Evolutionary conservation across 1,140 invertebrate genomes (phyloP), one percentile per base, ranked within the genome.

Genomic region (Lepeophtheirus salmonis): DNA sequence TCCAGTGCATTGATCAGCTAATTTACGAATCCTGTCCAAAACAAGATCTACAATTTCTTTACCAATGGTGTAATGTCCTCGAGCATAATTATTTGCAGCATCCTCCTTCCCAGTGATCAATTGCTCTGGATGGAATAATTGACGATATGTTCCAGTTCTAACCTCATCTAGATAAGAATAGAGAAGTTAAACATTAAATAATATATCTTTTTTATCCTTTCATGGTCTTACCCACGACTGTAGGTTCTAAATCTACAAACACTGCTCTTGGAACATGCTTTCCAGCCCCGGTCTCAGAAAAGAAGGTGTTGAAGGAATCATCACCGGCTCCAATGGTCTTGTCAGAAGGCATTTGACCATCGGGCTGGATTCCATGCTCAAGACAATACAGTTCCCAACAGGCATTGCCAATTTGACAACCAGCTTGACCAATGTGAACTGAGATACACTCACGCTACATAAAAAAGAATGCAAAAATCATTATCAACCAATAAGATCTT

Each of bases 11-110:
- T 83, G 80, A 70, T 86, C 83, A 18, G 83, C 80, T 54, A 83
- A 69, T 13, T 76, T 70, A 6, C 81, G 73, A 63, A 83, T 76
- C 21, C 73, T 23, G 63, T 73, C 71, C 50, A 73, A 56, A 52
- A 69, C 67, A 49, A 71, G 62, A 58, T 74, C 73, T 50, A 75
- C 71, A 54, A 72, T 68, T 73, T 86, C 86, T 72, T 86, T 89
- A 63, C 86, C 86, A 68, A 89, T 85, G 62, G 86, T 90, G 76
- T 90, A 90, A 73, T 89, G 86, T 56, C 87, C 86, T 61, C 84
- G 73, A 13, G 83, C 83, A 68, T 86, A 86, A 71, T 86, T 86
- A 68, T 86, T 86, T 23, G 84, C 84, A 12, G 83, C 83, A 70
- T 86, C 83, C 70, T n/a, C 76, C 75, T 86, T 86, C 57, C 83